Evolutionary conservation across 2,888 invertebrate genomes (phyloP).

Genomic region (Panzeria rudis): DNA sequence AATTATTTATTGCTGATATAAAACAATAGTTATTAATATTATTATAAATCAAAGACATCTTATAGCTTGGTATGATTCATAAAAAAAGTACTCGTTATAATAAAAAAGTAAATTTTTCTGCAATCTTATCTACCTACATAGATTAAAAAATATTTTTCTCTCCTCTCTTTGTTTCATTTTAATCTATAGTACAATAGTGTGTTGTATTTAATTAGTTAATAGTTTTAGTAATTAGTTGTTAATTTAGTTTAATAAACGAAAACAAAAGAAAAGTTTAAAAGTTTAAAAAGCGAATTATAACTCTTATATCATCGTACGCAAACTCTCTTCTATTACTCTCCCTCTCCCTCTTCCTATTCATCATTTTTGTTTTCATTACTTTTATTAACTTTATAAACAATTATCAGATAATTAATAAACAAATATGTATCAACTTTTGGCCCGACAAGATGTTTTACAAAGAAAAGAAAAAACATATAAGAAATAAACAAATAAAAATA

Average conservation of each 20-base stretch:
- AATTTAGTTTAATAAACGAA: constrained; percentile 1
- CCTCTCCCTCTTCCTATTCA: too few relatives aligned
- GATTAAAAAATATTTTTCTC: not conserved
- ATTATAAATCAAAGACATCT: not conserved
- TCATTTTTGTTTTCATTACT: not conserved
- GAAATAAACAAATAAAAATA: not conserved
- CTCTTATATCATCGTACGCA: not conserved
- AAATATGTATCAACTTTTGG: constrained; percentile 29
- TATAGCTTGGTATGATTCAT: constrained; percentile 2
- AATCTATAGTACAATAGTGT: not conserved
- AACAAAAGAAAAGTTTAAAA: constrained; percentile 11
- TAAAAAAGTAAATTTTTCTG: not conserved
- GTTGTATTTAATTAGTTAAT: not conserved
- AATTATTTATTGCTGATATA: not conserved
- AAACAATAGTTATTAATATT: not conserved
- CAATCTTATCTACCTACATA: constrained; percentile 41
- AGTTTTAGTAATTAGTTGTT: not conserved
- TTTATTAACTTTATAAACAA: constrained; percentile 1
- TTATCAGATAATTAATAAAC: not conserved
- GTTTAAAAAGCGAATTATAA: not conserved
- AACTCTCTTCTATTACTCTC: not conserved
- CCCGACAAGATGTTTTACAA: not conserved
- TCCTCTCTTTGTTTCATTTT: not conserved
- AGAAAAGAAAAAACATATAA: not conserved
- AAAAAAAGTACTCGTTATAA: not conserved